A percentile compares a stretch with the other conserved stretches of the same genome.
Evolutionary conservation across 1,140 invertebrate genomes (phyloP).

Genomic region (Pygmarrhopalites habei): DNA sequence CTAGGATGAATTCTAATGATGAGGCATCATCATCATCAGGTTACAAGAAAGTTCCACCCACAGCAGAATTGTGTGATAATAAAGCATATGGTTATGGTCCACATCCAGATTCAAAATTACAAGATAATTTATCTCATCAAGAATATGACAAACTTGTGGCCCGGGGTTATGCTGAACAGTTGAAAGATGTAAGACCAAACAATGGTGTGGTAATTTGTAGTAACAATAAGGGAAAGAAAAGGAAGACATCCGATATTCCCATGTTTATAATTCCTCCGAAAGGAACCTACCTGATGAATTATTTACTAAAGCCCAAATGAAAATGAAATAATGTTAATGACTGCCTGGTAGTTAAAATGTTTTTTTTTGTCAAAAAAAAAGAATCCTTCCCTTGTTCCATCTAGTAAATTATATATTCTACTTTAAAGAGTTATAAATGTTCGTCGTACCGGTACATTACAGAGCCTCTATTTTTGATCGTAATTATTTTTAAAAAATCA

Average conservation of each 20-base stretch:
- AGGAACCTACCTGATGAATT: slow-evolving; percentile 14
- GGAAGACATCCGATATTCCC: slow-evolving; percentile 10
- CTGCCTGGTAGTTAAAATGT: too few species aligned
- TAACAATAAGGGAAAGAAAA: slow-evolving; percentile 2
- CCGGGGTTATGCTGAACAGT: slow-evolving; percentile 29
- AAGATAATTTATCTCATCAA: slow-evolving; percentile 31
- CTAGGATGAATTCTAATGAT: neutral
- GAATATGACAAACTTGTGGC: slow-evolving; percentile 34
- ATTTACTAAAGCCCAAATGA: slow-evolving; percentile 12
- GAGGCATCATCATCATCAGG: neutral
- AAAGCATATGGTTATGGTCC: slow-evolving; percentile 20
- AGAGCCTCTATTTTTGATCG: too few species aligned
- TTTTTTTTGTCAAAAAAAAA: too few species aligned
- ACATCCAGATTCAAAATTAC: slow-evolving; percentile 36
- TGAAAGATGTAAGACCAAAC: slow-evolving; percentile 14
- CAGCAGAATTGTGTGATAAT: slow-evolving; percentile 18
- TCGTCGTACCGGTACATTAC: too few species aligned
- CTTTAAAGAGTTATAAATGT: too few species aligned
- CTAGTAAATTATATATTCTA: too few species aligned
- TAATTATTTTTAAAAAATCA: too few species aligned
- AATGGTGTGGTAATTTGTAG: neutral
- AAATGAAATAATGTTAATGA: too few species aligned
- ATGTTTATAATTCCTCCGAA: slow-evolving; percentile 31
- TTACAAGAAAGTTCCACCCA: slow-evolving; percentile 24
- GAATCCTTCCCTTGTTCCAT: too few species aligned